A percentile compares a stretch with the other conserved stretches of the same genome.
Evolutionary conservation across 2,888 invertebrate species (phyloP).

Genomic region (Rhaphigaster nebulosa): DNA sequence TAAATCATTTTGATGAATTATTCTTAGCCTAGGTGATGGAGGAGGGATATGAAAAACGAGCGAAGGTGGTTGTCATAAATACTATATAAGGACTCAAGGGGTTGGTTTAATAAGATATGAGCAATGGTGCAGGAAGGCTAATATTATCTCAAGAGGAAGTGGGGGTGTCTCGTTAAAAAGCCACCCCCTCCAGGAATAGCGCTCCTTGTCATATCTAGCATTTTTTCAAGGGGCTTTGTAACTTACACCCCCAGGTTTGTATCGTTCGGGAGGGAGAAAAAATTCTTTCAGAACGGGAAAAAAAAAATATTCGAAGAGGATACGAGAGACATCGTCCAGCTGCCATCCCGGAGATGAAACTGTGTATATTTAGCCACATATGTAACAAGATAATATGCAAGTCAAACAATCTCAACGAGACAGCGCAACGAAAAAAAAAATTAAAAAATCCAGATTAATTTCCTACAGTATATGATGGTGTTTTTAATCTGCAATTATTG

Average conservation of each 20-base stretch:
- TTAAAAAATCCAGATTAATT: background rate
- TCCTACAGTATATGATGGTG: background rate
- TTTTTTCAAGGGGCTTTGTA: conserved; percentile 35
- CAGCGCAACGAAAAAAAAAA: background rate
- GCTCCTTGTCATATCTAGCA: background rate
- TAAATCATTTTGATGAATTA: conserved; percentile 45
- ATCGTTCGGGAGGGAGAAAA: background rate
- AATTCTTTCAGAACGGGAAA: background rate
- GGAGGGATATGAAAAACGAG: conserved; percentile 37
- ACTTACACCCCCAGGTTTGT: conserved; percentile 43
- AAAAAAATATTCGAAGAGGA: conserved; percentile 28
- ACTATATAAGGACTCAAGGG: conserved; percentile 40
- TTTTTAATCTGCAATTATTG: too few species aligned
- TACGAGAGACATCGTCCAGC: conserved; percentile 28
- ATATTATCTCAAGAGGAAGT: conserved; percentile 37
- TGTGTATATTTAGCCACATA: conserved; percentile 29
- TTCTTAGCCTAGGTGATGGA: conserved; percentile 17
- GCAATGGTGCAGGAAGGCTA: background rate
- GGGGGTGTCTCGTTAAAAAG: conserved; percentile 44
- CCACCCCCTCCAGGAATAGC: conserved; percentile 7
- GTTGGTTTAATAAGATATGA: conserved; percentile 43
- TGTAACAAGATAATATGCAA: conserved; percentile 1
- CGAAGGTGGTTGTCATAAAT: conserved; percentile 34
- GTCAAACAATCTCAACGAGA: background rate
- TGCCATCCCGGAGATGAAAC: conserved; percentile 6